Evolutionary conservation across 1,140 invertebrate species (phyloP), one percentile per base, ranked within the genome.

Genomic region (Bathynomus jamesi): DNA sequence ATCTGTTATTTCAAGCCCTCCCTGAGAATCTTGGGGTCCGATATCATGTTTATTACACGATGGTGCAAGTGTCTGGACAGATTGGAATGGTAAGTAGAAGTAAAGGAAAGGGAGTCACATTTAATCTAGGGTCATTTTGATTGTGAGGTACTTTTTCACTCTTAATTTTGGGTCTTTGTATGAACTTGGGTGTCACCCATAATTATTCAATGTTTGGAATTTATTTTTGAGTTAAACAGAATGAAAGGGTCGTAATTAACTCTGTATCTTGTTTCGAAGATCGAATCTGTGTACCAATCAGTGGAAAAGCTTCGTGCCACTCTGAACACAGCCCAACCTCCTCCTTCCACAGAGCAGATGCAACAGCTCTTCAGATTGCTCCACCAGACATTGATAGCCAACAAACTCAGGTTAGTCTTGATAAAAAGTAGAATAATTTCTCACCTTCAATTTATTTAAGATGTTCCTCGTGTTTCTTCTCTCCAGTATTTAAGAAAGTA

Each of bases 31-130:
- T 91, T 11, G 87, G 90, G 0, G 88, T 95, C 80, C 85, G 94
- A 40, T 97, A 95, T 82, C 91, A 94, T 81, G 92, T 97, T 5
- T 97, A 96, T 81, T 94, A 91, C 77, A 89, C 93, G 80, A 85
- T 97, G 78, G 87, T 97, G 24, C 89, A 93, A 84, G 87, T 97
- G 65, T 93, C 93, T 5, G 89, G 90, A 29, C 89, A 93, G 78
- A 90, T 91, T 28, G 92, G 94, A 72, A 89, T 92, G 79, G 88
- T 96, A 0, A 85, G 87, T 73, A 53, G n/a, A n/a, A n/a, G n/a
- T n/a, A n/a, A n/a, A n/a, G 46, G 46, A 53, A n/a, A 17, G 46
- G 17, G 17, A 17, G 46, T 53, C 17, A 53, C 46, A n/a, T 17
- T 53, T n/a, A 17, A 17, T 17, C 17, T 17, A 24, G 11, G 28